These are phyloP conservation scores for Hippocampus kuda DNA, from an alignment of 2,797 vertebrate genomes.

Conservation along the genomic window DNA sequence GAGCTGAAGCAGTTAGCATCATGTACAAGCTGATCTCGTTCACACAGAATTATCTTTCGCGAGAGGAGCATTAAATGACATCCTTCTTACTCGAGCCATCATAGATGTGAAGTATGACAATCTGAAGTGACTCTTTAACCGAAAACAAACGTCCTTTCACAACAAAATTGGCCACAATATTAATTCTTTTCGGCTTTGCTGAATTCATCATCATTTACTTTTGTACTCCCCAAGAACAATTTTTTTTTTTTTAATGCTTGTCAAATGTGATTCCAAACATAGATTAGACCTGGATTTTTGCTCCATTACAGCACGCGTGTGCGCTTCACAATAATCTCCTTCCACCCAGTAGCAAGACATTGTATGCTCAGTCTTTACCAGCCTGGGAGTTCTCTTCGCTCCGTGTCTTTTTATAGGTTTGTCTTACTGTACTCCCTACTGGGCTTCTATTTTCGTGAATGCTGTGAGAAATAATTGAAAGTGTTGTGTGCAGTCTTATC, in stretches of 20 bases:
- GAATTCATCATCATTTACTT: background rate
- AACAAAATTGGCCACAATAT: background rate
- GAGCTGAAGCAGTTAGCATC: no score
- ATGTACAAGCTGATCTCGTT: no score
- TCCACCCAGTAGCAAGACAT: conserved; percentile 10
- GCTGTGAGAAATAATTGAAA: conserved; percentile 68
- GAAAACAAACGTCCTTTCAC: background rate
- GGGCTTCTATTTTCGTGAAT: conserved; percentile 63
- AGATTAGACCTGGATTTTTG: conserved; percentile 10
- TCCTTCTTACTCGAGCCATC: no score
- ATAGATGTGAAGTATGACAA: background rate
- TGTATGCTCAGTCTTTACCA: conserved; percentile 32
- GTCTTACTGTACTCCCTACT: conserved; percentile 53
- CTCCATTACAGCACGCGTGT: conserved; percentile 19
- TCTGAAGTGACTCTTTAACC: background rate
- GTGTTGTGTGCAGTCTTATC: conserved; percentile 42
- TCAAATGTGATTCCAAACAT: background rate
- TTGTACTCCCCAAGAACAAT: background rate
- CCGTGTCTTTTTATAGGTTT: conserved; percentile 59
- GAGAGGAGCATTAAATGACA: no score
- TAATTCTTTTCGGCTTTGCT: background rate
- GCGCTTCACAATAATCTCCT: conserved; percentile 13
- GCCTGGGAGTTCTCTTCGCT: conserved; percentile 49
- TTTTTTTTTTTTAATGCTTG: background rate
- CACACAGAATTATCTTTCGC: no score